Evolutionary conservation across 2,888 invertebrate genomes (phyloP).

Genomic region (Kuschelorhynchus macadamiae): DNA sequence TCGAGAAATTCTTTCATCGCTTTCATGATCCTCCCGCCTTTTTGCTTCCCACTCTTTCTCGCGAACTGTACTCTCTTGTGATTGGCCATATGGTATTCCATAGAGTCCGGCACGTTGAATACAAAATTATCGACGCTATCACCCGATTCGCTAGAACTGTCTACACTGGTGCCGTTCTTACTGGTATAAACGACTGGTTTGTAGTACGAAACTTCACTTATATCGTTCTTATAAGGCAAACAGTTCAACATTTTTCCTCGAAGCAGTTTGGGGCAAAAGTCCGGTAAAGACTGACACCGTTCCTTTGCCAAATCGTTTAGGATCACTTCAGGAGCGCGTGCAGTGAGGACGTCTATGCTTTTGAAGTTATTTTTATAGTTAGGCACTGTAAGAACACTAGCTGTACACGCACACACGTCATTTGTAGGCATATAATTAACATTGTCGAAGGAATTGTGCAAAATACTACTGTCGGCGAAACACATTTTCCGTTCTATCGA

Average conservation of each 20-base stretch:
- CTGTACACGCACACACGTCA: constrained; percentile 28
- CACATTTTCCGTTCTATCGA: constrained; percentile 26
- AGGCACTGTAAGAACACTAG: constrained; percentile 41
- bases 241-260: constrained; percentile 44
- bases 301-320: constrained; percentile 47
- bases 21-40: constrained; percentile 61
- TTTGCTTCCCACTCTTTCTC: constrained; percentile 31
- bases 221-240: constrained; percentile 21
- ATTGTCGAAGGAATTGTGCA: constrained; percentile 39
- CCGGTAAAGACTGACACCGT: constrained; percentile 53
- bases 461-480: constrained; percentile 41
- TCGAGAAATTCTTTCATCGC: constrained; percentile 67
- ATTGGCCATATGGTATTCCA: constrained; percentile 59
- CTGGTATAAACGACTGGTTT: constrained; percentile 5
- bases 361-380: constrained; percentile 35
- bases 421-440: constrained; percentile 36
- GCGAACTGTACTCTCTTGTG: constrained; percentile 61
- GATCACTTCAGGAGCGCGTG: constrained; percentile 59
- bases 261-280: constrained; percentile 49
- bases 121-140: constrained; percentile 18
- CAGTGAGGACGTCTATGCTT: constrained; percentile 55
- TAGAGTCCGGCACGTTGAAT: constrained; percentile 54
- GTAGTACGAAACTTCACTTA: background rate
- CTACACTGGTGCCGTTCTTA: constrained; percentile 1
- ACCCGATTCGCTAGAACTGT: constrained; percentile 37